Conservation (phyloP, 1,140 invertebrate genomes). For the Macrostomum lignano region DNA sequence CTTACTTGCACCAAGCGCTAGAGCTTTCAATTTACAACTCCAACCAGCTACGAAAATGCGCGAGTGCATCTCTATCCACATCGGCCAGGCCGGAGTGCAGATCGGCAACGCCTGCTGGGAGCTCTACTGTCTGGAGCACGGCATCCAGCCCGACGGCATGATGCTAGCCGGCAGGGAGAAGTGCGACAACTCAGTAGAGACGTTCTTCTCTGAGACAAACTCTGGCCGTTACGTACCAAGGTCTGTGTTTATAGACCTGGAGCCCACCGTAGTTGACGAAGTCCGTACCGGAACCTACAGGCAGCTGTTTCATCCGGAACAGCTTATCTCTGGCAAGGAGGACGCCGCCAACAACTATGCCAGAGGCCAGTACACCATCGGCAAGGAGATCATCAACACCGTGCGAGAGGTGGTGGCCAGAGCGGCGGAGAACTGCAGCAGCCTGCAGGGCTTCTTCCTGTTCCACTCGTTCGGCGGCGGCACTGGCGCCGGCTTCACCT, state of each 20-base stretch:
- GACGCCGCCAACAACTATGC: slow-evolving; percentile 33
- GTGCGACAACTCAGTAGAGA: slow-evolving; percentile 29
- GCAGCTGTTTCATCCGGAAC: slow-evolving; percentile 32
- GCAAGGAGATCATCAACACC: slow-evolving; percentile 7
- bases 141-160: slow-evolving; percentile 48
- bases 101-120: slow-evolving; percentile 47
- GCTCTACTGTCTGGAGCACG: slow-evolving; percentile 51
- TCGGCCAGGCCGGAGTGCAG: slow-evolving; percentile 53
- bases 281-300: slow-evolving; percentile 34
- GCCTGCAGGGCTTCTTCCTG: slow-evolving; percentile 17
- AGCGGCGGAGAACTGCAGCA: slow-evolving; percentile 11
- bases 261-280: slow-evolving; percentile 27
- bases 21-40: no score
- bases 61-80: slow-evolving; percentile 35
- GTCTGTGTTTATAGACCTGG: slow-evolving; percentile 45
- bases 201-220: slow-evolving; percentile 34
- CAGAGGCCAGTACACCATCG: slow-evolving; percentile 11
- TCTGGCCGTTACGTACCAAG: slow-evolving; percentile 55
- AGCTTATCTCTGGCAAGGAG: slow-evolving; percentile 23
- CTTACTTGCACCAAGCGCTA: no score
- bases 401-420: slow-evolving; percentile 7
- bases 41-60: no score
- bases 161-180: slow-evolving; percentile 22
- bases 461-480: slow-evolving; percentile 15
- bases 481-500: slow-evolving; percentile 10